Percentiles rank a stretch among this genome's conserved stretches.
These are phyloP conservation scores for Mythimna ferrago DNA, from an alignment of 2,888 invertebrate genomes.

Conservation along the genomic window DNA sequence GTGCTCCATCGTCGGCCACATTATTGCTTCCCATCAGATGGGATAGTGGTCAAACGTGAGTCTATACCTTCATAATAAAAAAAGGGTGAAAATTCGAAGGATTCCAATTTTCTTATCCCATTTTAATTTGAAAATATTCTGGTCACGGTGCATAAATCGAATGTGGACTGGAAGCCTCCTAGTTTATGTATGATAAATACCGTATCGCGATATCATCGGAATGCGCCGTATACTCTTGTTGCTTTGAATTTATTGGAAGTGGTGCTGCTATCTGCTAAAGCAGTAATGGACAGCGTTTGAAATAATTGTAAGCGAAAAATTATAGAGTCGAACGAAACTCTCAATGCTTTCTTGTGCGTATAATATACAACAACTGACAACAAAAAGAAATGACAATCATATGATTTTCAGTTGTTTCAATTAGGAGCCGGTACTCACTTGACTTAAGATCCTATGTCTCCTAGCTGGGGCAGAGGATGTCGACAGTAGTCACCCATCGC, in stretches of 20 bases:
- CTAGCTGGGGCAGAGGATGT: too few relatives aligned
- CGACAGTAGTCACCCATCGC: too few relatives aligned
- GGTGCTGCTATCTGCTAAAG: slow-evolving; percentile 65
- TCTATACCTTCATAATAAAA: too few relatives aligned
- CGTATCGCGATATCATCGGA: slow-evolving; percentile 74
- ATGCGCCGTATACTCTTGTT: slow-evolving; percentile 70
- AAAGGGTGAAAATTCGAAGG: not conserved
- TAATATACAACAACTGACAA: too few relatives aligned
- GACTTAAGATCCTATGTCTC: too few relatives aligned
- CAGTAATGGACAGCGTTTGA: slow-evolving; percentile 67
- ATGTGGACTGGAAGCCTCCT: slow-evolving; percentile 61
- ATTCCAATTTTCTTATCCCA: slow-evolving; percentile 19
- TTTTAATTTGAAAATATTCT: slow-evolving; percentile 37
- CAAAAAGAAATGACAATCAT: too few relatives aligned
- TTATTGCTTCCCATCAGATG: too few relatives aligned
- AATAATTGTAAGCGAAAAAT: slow-evolving; percentile 14
- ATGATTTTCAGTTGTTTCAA: too few relatives aligned
- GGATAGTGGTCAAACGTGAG: too few relatives aligned
- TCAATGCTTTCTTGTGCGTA: not conserved
- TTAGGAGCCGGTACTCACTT: too few relatives aligned
- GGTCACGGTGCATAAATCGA: slow-evolving; percentile 68
- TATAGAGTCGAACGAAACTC: not conserved
- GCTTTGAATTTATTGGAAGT: slow-evolving; percentile 71
- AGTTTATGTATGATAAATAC: slow-evolving; percentile 79
- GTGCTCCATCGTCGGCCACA: too few relatives aligned